These are phyloP conservation scores for Neomorphus geoffroyi DNA, from an alignment of 2,797 vertebrate genomes.

Conservation along the genomic window DNA sequence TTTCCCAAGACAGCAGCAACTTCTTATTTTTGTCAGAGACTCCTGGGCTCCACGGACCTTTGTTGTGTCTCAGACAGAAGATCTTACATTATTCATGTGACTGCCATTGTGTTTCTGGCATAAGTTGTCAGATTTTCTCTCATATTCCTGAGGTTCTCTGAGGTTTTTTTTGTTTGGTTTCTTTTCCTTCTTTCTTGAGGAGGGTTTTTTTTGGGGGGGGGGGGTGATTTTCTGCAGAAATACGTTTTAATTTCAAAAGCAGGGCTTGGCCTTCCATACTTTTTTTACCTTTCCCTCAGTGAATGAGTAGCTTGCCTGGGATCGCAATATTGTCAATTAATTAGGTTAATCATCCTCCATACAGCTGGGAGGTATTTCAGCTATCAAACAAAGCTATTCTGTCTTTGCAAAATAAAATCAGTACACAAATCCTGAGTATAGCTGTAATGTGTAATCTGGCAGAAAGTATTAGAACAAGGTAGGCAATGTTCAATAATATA, in stretches of 20 bases:
- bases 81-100: neutral
- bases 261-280: neutral
- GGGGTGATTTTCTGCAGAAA: neutral
- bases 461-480: neutral
- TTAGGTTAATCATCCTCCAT: neutral
- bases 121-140: neutral
- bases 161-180: neutral
- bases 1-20: neutral
- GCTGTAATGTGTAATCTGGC: neutral
- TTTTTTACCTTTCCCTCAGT: neutral
- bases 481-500: neutral
- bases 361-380: neutral
- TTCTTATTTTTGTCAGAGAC: neutral
- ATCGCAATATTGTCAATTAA: neutral
- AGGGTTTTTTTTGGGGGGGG: accelerated
- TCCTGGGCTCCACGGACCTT: neutral
- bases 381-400: neutral
- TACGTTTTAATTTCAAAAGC: neutral
- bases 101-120: neutral
- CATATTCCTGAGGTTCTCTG: neutral
- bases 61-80: neutral
- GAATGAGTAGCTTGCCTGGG: neutral
- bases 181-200: neutral
- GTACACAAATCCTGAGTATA: neutral
- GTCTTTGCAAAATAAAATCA: neutral